These are phyloP conservation scores for Gryllus longicercus DNA, from an alignment of 2,888 invertebrate genomes.

Conservation along the genomic window DNA sequence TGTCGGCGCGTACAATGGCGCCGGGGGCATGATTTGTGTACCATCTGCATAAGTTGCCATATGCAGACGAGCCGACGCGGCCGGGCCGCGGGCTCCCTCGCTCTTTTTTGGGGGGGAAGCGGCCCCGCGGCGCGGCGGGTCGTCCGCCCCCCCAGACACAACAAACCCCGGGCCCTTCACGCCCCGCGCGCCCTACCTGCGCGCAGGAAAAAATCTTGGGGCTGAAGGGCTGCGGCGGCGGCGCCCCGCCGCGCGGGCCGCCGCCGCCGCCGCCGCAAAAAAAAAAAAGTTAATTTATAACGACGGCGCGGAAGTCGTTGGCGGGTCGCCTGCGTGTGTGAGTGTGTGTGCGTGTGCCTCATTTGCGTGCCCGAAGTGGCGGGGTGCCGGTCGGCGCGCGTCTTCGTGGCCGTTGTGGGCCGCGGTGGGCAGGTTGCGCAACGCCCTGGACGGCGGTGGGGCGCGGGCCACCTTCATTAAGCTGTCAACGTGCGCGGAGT, in stretches of 20 bases:
- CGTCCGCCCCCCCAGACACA: neutral
- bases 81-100: neutral
- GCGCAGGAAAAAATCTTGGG: neutral
- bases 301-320: constrained; percentile 17
- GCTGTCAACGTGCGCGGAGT: too few species aligned
- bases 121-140: neutral
- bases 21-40: constrained; percentile 34
- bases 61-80: constrained; percentile 25
- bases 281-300: constrained; percentile 7
- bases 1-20: neutral
- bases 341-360: neutral
- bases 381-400: too few species aligned
- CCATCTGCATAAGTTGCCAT: constrained; percentile 34
- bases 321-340: neutral
- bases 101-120: neutral
- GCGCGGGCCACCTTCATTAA: too few species aligned
- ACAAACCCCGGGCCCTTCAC: neutral
- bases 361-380: neutral
- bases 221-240: neutral
- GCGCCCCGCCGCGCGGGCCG: neutral
- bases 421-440: too few species aligned
- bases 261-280: neutral
- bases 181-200: neutral
- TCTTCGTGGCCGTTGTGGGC: too few species aligned
- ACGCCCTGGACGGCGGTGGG: too few species aligned